These are phyloP conservation scores for Sebastes ruberrimus DNA, from an alignment of 2,797 vertebrate genomes.

Conservation along the genomic window DNA sequence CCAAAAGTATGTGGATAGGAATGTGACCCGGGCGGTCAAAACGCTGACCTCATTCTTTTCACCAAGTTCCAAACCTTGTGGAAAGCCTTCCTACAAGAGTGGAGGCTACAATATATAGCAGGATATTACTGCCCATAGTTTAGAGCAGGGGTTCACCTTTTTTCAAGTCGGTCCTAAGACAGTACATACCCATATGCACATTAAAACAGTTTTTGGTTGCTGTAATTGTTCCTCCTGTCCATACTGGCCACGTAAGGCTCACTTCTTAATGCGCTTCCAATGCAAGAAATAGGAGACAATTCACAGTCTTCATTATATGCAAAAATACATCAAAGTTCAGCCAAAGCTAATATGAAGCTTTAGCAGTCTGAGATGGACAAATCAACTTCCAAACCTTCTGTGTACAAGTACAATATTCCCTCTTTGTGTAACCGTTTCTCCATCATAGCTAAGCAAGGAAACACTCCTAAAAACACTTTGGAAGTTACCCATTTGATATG, in stretches of 20 bases:
- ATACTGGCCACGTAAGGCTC: not conserved
- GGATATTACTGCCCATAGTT: not conserved
- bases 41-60: not conserved
- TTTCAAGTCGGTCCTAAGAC: not conserved
- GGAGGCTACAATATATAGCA: not conserved
- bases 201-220: not conserved
- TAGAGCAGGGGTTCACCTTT: not conserved
- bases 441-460: not conserved
- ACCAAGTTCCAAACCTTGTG: not conserved
- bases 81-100: not conserved
- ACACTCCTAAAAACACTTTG: not conserved
- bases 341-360: not conserved
- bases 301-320: not conserved
- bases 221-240: not conserved
- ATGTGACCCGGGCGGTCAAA: not conserved
- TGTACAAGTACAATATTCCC: not conserved
- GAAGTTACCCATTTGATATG: not conserved
- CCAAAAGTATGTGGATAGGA: not conserved
- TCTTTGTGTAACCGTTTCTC: not conserved
- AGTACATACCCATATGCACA: not conserved
- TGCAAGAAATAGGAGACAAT: not conserved
- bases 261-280: not conserved
- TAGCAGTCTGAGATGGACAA: not conserved
- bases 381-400: not conserved
- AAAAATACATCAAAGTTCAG: not conserved